Percentiles rank a stretch among this genome's conserved stretches.
phyloP scores from a whole-genome alignment of 2,113 vertebrate species.

The Cricetomys ansorgei region DNA sequence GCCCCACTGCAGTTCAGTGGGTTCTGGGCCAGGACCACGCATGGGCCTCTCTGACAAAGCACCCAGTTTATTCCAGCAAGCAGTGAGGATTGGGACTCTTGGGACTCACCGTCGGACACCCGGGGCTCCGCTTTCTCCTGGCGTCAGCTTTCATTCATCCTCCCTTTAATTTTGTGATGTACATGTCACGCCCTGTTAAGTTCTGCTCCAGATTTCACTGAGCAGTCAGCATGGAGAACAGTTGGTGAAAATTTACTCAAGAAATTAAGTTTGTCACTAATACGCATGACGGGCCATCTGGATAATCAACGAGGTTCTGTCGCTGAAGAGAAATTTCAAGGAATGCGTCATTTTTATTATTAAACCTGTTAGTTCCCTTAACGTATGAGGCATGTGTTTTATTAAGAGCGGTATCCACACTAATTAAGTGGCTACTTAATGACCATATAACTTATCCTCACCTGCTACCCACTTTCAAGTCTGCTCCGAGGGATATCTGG shows the following conservation, averaged over 20 bases:
- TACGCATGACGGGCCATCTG: conserved; percentile 75
- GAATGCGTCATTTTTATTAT: conserved; percentile 58
- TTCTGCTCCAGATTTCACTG: conserved; percentile 66
- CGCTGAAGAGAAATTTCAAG: conserved; percentile 51
- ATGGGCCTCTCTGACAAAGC: not conserved
- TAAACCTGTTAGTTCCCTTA: conserved; percentile 50
- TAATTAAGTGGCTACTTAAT: conserved; percentile 30
- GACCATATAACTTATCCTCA: not conserved
- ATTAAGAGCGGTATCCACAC: conserved; percentile 30
- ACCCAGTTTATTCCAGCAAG: not conserved
- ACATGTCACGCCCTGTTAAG: conserved; percentile 52
- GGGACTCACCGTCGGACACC: not conserved
- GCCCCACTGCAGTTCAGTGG: conserved; percentile 8
- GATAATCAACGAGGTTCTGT: conserved; percentile 44
- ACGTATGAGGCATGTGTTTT: conserved; percentile 49
- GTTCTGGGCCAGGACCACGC: conserved; percentile 41
- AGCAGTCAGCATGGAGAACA: conserved; percentile 76
- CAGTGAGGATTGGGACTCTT: not conserved
- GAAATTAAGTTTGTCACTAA: conserved; percentile 79
- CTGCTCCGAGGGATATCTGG: not conserved
- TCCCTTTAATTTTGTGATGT: conserved; percentile 55
- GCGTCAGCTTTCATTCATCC: conserved; percentile 59
- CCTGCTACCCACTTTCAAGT: not conserved
- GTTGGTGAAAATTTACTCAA: conserved; percentile 78
- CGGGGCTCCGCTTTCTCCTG: not conserved